phyloP scores from a whole-genome alignment of 2,888 invertebrate genomes.

The Eretmocerus hayati region DNA sequence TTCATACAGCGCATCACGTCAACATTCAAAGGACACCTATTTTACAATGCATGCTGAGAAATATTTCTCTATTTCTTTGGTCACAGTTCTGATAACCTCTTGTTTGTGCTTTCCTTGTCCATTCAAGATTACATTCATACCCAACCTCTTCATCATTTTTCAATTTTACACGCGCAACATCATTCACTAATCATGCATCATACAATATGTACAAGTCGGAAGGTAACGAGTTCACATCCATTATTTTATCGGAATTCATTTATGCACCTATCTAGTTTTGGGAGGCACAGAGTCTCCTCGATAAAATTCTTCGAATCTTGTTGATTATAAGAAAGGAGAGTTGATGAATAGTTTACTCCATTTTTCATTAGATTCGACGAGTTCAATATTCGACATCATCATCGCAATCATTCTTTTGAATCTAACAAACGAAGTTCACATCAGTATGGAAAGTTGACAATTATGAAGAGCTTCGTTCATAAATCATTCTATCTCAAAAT shows the following conservation, averaged over 20 bases:
- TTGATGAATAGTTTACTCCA: constrained; percentile 9
- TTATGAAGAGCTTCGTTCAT: no score
- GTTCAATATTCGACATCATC: no score
- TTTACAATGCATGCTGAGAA: no score
- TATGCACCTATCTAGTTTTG: constrained; percentile 10
- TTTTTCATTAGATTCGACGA: constrained; percentile 6
- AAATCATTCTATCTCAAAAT: no score
- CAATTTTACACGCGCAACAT: constrained; percentile 6
- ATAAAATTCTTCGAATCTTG: no score
- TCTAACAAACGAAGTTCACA: no score
- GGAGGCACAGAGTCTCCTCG: neutral
- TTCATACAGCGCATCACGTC: no score
- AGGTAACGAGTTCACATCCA: constrained; percentile 19
- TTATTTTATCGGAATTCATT: constrained; percentile 11
- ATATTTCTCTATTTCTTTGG: constrained; percentile 17
- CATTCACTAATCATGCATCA: constrained; percentile 17
- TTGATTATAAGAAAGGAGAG: constrained; percentile 10
- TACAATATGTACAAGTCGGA: constrained; percentile 21
- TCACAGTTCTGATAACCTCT: constrained; percentile 7
- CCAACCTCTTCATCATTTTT: neutral
- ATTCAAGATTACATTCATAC: constrained; percentile 9
- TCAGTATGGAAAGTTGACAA: no score
- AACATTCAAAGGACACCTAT: no score
- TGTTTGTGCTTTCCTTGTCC: constrained; percentile 2
- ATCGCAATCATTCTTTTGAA: no score